A percentile compares a stretch with the other conserved stretches of the same genome.
Evolutionary conservation across 2,888 invertebrate species (phyloP).

Genomic region (Parnassius glacialis): DNA sequence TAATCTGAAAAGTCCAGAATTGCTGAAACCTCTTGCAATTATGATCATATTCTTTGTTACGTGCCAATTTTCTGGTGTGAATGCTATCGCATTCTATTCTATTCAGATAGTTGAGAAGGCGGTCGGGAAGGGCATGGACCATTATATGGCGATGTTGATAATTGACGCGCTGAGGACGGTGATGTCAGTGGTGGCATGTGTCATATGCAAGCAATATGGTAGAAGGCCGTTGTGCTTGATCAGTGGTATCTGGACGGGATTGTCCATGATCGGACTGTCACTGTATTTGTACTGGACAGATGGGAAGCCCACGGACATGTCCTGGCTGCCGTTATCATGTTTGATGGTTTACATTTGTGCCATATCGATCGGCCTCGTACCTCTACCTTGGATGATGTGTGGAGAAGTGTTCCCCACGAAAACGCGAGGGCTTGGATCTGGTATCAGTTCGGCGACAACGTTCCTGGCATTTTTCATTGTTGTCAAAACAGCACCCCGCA

Average conservation of each 20-base stretch:
- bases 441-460: slow-evolving; percentile 83
- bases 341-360: slow-evolving; percentile 81
- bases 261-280: slow-evolving; percentile 81
- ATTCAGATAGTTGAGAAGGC: slow-evolving; percentile 83
- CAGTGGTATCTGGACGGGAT: slow-evolving; percentile 82
- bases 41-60: slow-evolving; percentile 84
- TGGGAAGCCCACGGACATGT: slow-evolving; percentile 55
- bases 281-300: slow-evolving; percentile 61
- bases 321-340: slow-evolving; percentile 76
- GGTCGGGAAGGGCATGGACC: slow-evolving; percentile 81
- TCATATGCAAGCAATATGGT: slow-evolving; percentile 82
- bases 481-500: slow-evolving; percentile 84
- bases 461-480: slow-evolving; percentile 84
- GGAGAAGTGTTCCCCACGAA: slow-evolving; percentile 86
- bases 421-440: slow-evolving; percentile 84
- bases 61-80: slow-evolving; percentile 86
- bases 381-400: slow-evolving; percentile 88
- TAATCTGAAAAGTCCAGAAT: slow-evolving; percentile 67
- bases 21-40: slow-evolving; percentile 81
- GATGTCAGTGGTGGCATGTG: slow-evolving; percentile 83
- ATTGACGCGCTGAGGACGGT: slow-evolving; percentile 83
- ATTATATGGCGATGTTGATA: slow-evolving; percentile 83
- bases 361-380: slow-evolving; percentile 82
- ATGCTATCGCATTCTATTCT: slow-evolving; percentile 87
- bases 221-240: slow-evolving; percentile 83